Evolutionary conservation across 2,113 vertebrate species (phyloP).

Genomic region (Centrocercus urophasianus): DNA sequence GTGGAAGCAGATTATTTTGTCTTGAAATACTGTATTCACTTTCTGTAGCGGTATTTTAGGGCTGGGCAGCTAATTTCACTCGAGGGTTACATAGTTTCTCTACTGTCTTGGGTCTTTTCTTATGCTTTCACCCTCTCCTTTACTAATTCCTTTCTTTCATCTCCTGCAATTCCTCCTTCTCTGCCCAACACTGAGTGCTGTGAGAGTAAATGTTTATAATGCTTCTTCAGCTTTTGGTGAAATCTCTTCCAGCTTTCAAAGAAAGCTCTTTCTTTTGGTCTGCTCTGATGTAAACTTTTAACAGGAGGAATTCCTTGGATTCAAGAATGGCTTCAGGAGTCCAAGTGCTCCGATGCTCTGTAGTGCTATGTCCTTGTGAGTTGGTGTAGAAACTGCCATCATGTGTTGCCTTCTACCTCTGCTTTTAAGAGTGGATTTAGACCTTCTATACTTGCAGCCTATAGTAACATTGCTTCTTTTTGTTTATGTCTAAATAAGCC

Average conservation of each 20-base stretch:
- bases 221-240: constrained; percentile 17
- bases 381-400: not conserved
- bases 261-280: constrained; percentile 35
- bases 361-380: not conserved
- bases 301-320: not conserved
- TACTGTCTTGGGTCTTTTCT: not conserved
- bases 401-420: not conserved
- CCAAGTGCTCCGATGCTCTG: not conserved
- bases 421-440: not conserved
- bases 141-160: not conserved
- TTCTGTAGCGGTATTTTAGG: not conserved
- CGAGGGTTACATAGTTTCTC: not conserved
- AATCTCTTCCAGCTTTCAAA: constrained; percentile 48
- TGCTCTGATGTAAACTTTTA: not conserved
- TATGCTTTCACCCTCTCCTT: not conserved
- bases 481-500: constrained; percentile 26
- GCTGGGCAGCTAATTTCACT: not conserved
- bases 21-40: fast-evolving
- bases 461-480: not conserved
- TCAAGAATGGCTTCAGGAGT: not conserved
- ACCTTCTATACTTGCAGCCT: not conserved
- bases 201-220: constrained; percentile 45
- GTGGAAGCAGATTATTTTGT: not conserved
- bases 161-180: not conserved
- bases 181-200: fast-evolving